These are phyloP conservation scores for Tetragonula clypearis DNA, from an alignment of 1,140 invertebrate species.

Conservation along the genomic window DNA sequence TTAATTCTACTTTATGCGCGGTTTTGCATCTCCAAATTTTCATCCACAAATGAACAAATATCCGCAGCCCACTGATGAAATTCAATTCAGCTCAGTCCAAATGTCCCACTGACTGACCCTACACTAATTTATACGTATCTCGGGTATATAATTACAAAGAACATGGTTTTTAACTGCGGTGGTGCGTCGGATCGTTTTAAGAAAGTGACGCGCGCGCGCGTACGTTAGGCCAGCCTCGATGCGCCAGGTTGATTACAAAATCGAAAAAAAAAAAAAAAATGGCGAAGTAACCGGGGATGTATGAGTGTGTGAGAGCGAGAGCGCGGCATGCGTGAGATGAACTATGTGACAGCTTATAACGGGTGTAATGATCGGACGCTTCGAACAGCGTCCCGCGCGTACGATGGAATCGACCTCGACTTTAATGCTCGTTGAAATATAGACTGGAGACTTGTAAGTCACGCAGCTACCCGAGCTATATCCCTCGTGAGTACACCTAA, in stretches of 20 bases:
- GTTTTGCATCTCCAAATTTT: no score
- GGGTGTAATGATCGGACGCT: conserved; percentile 57
- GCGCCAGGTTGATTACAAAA: conserved; percentile 21
- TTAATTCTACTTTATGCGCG: no score
- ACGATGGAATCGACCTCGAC: conserved; percentile 58
- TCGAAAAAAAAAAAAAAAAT: conserved; percentile 33
- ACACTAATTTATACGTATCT: not conserved
- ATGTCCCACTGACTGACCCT: not conserved
- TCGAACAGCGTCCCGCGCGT: conserved; percentile 18
- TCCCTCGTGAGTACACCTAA: conserved; percentile 6
- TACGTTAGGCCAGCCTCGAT: conserved; percentile 12
- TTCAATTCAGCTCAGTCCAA: no score
- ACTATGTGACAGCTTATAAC: conserved; percentile 63
- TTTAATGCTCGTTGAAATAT: conserved; percentile 61
- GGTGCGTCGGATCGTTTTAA: not conserved
- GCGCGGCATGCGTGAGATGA: conserved; percentile 45
- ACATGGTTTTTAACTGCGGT: no score
- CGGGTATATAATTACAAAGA: not conserved
- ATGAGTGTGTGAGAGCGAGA: not conserved
- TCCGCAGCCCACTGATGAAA: no score
- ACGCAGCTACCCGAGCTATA: conserved; percentile 24
- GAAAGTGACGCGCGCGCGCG: not conserved
- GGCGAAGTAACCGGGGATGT: not conserved
- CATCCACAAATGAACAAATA: no score
- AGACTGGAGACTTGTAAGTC: conserved; percentile 57